Percentiles rank a stretch among this genome's conserved stretches.
These are phyloP conservation scores for Hirudo medicinalis DNA, from an alignment of 1,140 invertebrate species.

Conservation along the genomic window DNA sequence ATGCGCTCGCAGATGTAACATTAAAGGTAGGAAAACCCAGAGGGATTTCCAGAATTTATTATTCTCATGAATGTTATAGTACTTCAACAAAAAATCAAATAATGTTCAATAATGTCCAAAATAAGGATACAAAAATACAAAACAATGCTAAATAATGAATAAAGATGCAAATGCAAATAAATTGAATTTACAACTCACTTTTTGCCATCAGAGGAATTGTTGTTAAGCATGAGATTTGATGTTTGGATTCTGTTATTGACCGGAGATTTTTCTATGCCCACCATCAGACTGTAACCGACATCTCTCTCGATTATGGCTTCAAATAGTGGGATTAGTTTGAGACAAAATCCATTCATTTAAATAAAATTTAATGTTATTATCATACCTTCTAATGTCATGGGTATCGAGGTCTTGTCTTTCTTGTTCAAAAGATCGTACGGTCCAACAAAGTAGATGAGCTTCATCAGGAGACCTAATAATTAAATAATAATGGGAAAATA, in stretches of 20 bases:
- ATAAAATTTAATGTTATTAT: neutral
- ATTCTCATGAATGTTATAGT: too few species aligned
- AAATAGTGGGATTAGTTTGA: neutral
- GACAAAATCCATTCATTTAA: neutral
- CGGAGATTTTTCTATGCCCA: conserved; percentile 75
- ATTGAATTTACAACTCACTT: conserved; percentile 45
- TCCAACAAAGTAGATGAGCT: conserved; percentile 84
- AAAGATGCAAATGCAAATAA: too few species aligned
- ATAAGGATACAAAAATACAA: too few species aligned
- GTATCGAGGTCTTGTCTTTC: conserved; percentile 55
- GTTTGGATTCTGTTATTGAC: conserved; percentile 68
- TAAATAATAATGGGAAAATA: neutral
- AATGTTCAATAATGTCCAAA: too few species aligned
- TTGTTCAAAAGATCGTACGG: conserved; percentile 77
- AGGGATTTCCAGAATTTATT: too few species aligned
- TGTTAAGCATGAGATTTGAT: conserved; percentile 58
- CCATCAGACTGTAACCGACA: conserved; percentile 70
- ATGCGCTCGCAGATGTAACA: too few species aligned
- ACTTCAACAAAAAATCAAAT: too few species aligned
- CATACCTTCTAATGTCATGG: conserved; percentile 55
- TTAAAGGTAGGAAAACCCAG: too few species aligned
- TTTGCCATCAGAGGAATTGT: conserved; percentile 58
- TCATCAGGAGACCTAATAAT: conserved; percentile 69
- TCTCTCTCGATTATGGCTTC: conserved; percentile 51
- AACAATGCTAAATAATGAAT: too few species aligned